These are phyloP conservation scores for Sebastes alutus DNA, from an alignment of 2,797 vertebrate genomes.

Conservation along the genomic window DNA sequence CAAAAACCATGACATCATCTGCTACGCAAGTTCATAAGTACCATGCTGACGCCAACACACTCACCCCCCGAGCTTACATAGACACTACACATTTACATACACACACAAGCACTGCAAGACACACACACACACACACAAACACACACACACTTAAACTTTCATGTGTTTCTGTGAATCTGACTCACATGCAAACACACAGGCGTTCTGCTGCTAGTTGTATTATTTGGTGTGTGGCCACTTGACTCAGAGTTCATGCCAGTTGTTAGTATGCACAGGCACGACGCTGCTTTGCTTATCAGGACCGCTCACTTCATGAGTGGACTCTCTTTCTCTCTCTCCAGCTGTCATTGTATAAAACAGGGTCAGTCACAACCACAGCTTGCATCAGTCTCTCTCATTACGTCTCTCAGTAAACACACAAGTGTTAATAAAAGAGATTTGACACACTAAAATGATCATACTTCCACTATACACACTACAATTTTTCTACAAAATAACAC, in stretches of 20 bases:
- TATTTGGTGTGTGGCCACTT: constrained; percentile 43
- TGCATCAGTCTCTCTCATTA: constrained; percentile 4
- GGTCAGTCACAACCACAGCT: constrained; percentile 10
- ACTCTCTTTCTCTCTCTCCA: constrained; percentile 25
- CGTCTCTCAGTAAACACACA: neutral
- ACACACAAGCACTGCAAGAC: neutral
- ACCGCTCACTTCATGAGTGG: constrained; percentile 35
- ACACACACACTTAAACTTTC: neutral
- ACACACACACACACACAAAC: neutral
- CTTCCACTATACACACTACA: neutral
- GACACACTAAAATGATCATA: neutral
- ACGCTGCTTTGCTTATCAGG: constrained; percentile 30
- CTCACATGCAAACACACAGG: neutral
- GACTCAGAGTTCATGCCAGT: constrained; percentile 47
- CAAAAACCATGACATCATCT: constrained; percentile 18
- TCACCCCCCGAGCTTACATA: neutral
- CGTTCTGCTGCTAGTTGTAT: neutral
- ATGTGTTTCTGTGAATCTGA: neutral
- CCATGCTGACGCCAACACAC: constrained; percentile 1
- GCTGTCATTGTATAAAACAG: constrained; percentile 29
- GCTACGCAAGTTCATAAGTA: neutral
- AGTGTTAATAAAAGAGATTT: neutral
- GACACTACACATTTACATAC: neutral
- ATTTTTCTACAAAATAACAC: neutral
- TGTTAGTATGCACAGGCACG: constrained; percentile 47